Evolutionary conservation across 2,113 vertebrate genomes (phyloP).

Genomic region (cat (Felis catus)): F.catus_Fca126_mat1.0 CM031412.1:134478001-134478500

Average conservation of each 20-base stretch:
- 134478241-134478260: not conserved
- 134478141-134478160: conserved; percentile 19
- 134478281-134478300: not conserved
- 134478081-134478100: not conserved
- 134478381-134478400: not conserved
- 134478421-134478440: not conserved
- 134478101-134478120: not conserved
- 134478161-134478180: not conserved
- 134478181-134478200: not conserved
- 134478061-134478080: not conserved
- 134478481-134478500: not conserved
- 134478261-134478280: not conserved
- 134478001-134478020: not conserved
- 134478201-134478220: not conserved
- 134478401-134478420: not conserved
- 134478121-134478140: conserved; percentile 8
- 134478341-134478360: not conserved
- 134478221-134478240: not conserved
- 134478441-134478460: not conserved
- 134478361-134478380: not conserved
- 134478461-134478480: not conserved
- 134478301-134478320: not conserved
- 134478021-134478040: not conserved
- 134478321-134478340: not conserved
- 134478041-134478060: not conserved